These are phyloP conservation scores for Gila orcuttii DNA, from an alignment of 2,113 vertebrate species.

Conservation along the genomic window DNA sequence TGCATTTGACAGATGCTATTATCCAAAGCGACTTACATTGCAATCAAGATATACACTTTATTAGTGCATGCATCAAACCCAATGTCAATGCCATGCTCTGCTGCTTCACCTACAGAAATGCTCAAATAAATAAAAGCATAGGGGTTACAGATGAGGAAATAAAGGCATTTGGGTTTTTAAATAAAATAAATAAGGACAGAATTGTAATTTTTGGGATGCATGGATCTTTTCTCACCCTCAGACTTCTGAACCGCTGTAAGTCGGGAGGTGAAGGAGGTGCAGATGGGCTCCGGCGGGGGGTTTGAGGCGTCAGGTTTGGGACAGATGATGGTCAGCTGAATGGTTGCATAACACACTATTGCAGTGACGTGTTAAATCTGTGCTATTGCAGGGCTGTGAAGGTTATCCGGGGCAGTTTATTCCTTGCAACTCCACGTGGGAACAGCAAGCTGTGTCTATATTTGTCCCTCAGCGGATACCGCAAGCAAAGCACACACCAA, in stretches of 20 bases:
- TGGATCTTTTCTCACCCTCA: background rate
- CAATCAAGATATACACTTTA: background rate
- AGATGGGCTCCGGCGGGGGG: background rate
- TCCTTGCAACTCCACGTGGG: conserved; percentile 3
- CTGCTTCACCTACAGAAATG: background rate
- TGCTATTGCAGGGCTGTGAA: background rate
- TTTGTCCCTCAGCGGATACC: background rate
- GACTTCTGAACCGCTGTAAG: background rate
- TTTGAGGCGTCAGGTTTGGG: background rate
- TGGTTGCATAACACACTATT: background rate
- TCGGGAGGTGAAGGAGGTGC: background rate
- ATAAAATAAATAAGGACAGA: background rate
- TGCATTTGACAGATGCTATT: background rate
- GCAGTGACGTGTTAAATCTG: background rate
- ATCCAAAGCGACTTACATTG: background rate
- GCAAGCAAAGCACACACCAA: background rate
- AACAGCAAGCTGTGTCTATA: background rate
- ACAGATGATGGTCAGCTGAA: background rate
- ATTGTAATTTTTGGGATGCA: background rate
- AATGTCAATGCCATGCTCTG: background rate
- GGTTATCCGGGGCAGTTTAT: background rate
- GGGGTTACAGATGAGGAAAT: no score
- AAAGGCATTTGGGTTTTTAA: background rate
- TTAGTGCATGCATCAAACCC: background rate
- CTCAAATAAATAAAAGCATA: no score